A percentile compares a stretch with the other conserved stretches of the same genome.
Conservation (phyloP, 92 coral and sea anemone species). For the Plumapathes pennacea region DNA sequence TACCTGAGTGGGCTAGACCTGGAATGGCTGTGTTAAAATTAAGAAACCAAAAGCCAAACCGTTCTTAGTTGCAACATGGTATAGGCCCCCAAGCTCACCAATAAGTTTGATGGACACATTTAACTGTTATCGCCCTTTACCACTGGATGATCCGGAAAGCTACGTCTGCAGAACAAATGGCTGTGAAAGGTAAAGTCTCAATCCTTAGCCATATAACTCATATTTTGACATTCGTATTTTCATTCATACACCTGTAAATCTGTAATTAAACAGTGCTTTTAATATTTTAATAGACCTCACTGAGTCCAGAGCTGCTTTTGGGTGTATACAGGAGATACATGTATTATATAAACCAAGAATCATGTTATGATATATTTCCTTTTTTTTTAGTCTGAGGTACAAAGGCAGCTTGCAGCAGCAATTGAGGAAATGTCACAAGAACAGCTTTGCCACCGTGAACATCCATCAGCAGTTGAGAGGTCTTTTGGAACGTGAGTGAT, state of each 20-base stretch:
- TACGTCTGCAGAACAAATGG: slow-evolving; percentile 11
- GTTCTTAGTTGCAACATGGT: slow-evolving; percentile 30
- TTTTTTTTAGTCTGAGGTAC: slow-evolving; percentile 41
- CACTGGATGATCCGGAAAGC: slow-evolving; percentile 11
- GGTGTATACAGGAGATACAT: no score
- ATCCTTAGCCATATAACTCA: no score
- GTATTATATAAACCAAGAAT: no score
- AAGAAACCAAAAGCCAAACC: slow-evolving; percentile 34
- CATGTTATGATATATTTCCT: no score
- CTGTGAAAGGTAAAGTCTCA: slow-evolving; percentile 33
- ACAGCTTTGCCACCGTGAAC: slow-evolving; percentile 48
- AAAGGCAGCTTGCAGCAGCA: slow-evolving; percentile 40
- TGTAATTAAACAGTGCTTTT: no score
- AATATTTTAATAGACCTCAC: no score
- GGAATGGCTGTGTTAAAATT: slow-evolving; percentile 15
- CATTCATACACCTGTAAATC: no score
- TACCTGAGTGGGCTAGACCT: no score
- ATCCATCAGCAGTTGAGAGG: slow-evolving; percentile 35
- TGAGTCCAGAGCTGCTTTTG: no score
- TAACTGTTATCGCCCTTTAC: slow-evolving; percentile 33
- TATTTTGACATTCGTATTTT: no score
- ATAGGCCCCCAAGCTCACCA: slow-evolving; percentile 30
- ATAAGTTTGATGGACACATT: neutral
- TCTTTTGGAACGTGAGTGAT: slow-evolving; percentile 43
- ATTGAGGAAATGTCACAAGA: slow-evolving; percentile 36